These are phyloP conservation scores for Centrocercus urophasianus DNA, from an alignment of 2,113 vertebrate genomes.

Conservation along the genomic window DNA sequence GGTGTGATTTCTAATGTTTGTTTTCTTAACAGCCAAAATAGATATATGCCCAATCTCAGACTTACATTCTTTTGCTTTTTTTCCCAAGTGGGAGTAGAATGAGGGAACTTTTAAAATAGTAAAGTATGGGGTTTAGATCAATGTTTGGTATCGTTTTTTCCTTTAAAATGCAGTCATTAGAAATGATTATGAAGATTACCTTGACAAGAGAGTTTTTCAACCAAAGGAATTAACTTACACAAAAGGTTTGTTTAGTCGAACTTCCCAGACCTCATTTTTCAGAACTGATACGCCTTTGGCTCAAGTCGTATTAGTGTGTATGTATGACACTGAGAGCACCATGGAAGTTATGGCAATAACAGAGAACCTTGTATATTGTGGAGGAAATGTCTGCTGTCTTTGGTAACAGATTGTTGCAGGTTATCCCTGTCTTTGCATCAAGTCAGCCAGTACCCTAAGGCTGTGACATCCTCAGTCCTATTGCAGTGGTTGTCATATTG, in stretches of 20 bases:
- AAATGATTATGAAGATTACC: slow-evolving; percentile 61
- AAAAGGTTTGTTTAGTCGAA: slow-evolving; percentile 57
- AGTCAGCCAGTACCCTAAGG: background rate
- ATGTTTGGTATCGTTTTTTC: slow-evolving; percentile 18
- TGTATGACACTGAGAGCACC: background rate
- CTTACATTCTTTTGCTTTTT: slow-evolving; percentile 19
- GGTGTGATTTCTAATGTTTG: slow-evolving; percentile 64
- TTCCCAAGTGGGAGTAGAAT: slow-evolving; percentile 30
- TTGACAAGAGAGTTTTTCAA: slow-evolving; percentile 49
- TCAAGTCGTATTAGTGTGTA: background rate
- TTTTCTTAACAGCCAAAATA: slow-evolving; percentile 60
- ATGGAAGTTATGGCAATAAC: background rate
- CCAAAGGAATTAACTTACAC: slow-evolving; percentile 54
- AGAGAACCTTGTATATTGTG: background rate
- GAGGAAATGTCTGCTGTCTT: background rate
- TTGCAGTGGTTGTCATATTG: background rate
- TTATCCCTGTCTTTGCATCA: background rate
- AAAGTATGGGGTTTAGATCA: slow-evolving; percentile 38
- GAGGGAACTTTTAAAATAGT: slow-evolving; percentile 30
- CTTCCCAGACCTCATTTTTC: slow-evolving; percentile 55
- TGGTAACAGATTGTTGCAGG: background rate
- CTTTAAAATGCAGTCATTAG: slow-evolving; percentile 53
- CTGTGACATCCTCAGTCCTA: background rate
- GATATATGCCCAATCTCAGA: slow-evolving; percentile 27
- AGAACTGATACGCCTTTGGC: slow-evolving; percentile 27